Conservation (phyloP, 1,140 invertebrate genomes). For the Anthonomus grandis region DNA sequence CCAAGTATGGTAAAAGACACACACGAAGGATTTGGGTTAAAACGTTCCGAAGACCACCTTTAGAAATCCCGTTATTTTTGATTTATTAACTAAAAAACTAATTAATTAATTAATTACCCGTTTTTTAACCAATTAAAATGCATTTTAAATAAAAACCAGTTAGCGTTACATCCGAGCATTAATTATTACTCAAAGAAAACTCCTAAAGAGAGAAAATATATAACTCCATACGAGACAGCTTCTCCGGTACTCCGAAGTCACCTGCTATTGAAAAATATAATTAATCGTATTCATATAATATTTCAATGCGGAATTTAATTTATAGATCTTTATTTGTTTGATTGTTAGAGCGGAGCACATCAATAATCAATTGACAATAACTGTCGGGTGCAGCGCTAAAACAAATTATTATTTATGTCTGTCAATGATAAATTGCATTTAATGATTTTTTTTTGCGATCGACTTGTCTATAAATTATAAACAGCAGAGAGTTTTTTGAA, state of each 20-base stretch:
- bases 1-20: no score
- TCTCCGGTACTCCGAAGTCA: not conserved
- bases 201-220: constrained; percentile 7
- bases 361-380: constrained; percentile 24
- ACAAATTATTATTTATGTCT: constrained; percentile 25
- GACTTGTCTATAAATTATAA: constrained; percentile 22
- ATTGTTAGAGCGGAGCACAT: constrained; percentile 19
- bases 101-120: no score
- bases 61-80: no score
- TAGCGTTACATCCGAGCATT: no score
- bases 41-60: no score
- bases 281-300: constrained; percentile 7
- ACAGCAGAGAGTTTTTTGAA: constrained; percentile 19
- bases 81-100: no score
- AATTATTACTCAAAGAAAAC: no score
- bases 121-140: no score
- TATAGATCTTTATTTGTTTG: constrained; percentile 19
- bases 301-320: constrained; percentile 14
- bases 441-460: constrained; percentile 15
- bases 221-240: not conserved
- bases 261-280: constrained; percentile 15
- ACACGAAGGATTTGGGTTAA: no score
- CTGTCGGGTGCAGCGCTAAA: constrained; percentile 22
- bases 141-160: no score
- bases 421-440: constrained; percentile 23